These are phyloP conservation scores for Strigops habroptila DNA, from an alignment of 2,113 vertebrate genomes.

Conservation along the genomic window DNA sequence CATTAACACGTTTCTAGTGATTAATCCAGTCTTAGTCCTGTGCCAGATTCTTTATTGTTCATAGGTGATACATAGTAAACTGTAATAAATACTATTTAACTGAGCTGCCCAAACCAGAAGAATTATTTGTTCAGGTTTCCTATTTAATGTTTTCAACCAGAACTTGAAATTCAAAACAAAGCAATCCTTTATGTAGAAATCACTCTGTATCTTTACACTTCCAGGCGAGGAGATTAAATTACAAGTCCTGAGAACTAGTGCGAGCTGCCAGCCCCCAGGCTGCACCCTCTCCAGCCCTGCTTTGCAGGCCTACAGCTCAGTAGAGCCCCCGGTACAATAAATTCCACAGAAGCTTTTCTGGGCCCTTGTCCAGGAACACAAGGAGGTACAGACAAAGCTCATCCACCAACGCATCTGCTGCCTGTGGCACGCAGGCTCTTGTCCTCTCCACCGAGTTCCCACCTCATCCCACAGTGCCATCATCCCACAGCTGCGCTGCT, in stretches of 20 bases:
- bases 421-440: no score
- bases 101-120: background rate
- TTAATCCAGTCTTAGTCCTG: background rate
- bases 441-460: fast-evolving
- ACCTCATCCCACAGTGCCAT: background rate
- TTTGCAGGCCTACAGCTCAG: background rate
- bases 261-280: background rate
- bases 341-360: background rate
- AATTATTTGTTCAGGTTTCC: background rate
- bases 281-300: background rate
- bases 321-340: background rate
- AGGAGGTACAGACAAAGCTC: no score
- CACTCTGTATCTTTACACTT: background rate
- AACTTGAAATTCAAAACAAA: background rate
- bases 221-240: background rate
- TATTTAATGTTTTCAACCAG: background rate
- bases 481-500: fast-evolving
- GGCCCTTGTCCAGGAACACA: fast-evolving
- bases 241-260: background rate
- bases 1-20: background rate
- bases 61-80: background rate
- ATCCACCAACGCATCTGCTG: no score
- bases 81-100: background rate
- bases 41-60: background rate
- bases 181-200: background rate